These are phyloP conservation scores for Notoglanidium macrostoma DNA, from an alignment of 2,797 vertebrate genomes.

Conservation along the genomic window DNA sequence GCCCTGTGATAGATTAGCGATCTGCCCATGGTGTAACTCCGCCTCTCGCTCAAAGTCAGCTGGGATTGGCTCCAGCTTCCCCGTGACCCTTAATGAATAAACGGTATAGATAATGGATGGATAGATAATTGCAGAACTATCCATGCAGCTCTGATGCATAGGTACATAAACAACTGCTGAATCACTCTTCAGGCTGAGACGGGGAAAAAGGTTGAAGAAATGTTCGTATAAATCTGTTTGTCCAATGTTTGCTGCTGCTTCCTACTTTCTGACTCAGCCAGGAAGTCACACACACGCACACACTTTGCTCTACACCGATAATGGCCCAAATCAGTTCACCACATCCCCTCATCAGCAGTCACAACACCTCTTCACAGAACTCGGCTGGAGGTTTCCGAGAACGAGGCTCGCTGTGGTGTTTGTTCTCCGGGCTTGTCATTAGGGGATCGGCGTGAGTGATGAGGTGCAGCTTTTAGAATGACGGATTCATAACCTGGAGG, in stretches of 20 bases:
- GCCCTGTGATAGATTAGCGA: too few relatives aligned
- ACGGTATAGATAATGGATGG: too few relatives aligned
- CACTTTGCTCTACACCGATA: slow-evolving; percentile 5
- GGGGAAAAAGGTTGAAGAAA: background rate
- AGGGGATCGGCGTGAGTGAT: slow-evolving; percentile 1
- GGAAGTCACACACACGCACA: background rate
- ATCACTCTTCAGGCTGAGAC: background rate
- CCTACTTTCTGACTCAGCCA: background rate
- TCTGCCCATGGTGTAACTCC: too few relatives aligned
- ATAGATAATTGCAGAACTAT: background rate
- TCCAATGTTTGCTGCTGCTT: slow-evolving; percentile 6
- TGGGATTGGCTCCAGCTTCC: too few relatives aligned
- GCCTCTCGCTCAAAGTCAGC: too few relatives aligned
- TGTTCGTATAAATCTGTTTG: slow-evolving; percentile 36
- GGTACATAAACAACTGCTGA: slow-evolving; percentile 1
- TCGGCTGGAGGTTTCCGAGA: slow-evolving; percentile 25
- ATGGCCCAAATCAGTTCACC: slow-evolving; percentile 38
- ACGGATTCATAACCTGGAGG: slow-evolving; percentile 3
- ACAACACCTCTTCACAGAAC: background rate
- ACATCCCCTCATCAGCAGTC: background rate
- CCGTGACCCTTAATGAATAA: too few relatives aligned
- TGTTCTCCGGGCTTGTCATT: slow-evolving; percentile 19
- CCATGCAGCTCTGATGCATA: background rate
- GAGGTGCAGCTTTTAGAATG: background rate
- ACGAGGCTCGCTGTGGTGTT: slow-evolving; percentile 6